Percentiles rank a stretch among this genome's conserved stretches.
phyloP scores from a whole-genome alignment of 53 echinoderm and acorn worm genomes.

The Stichopus horrens region DNA sequence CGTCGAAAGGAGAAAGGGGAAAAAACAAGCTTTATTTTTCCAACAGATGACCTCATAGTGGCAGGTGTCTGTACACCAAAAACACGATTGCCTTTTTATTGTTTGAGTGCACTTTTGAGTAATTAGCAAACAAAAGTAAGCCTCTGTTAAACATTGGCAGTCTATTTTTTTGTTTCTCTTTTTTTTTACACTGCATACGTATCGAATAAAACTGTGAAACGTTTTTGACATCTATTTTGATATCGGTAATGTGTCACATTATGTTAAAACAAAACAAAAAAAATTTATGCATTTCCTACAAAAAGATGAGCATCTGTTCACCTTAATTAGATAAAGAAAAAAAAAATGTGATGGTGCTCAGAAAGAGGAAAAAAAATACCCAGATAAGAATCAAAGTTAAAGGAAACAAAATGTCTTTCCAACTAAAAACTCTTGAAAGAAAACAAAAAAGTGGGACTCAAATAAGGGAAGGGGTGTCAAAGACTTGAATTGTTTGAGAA shows the following conservation, averaged over 20 bases:
- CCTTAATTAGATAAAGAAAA: not conserved
- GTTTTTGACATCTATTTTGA: not conserved
- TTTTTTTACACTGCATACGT: not conserved
- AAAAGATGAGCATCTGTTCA: not conserved
- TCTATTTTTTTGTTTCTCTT: not conserved
- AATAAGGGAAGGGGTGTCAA: no score
- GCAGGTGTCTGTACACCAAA: not conserved
- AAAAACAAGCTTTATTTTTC: no score
- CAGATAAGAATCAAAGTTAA: no score
- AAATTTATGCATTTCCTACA: not conserved
- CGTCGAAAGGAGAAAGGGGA: no score
- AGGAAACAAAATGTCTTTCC: no score
- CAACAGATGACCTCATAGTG: not conserved
- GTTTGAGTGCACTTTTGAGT: not conserved
- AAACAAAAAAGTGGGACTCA: no score
- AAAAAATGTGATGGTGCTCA: no score
- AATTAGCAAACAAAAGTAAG: constrained; percentile 1
- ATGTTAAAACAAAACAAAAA: constrained; percentile 15
- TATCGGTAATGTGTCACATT: constrained; percentile 14
- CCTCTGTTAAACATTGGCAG: not conserved
- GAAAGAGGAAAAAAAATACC: no score
- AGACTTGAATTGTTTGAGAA: no score
- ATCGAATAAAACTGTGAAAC: not conserved
- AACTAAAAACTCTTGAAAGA: no score
- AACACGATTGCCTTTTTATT: not conserved